Percentiles rank a stretch among this genome's conserved stretches.
Evolutionary conservation across 2,113 vertebrate genomes (phyloP).

Genomic region (Arothron firmamentum): DNA sequence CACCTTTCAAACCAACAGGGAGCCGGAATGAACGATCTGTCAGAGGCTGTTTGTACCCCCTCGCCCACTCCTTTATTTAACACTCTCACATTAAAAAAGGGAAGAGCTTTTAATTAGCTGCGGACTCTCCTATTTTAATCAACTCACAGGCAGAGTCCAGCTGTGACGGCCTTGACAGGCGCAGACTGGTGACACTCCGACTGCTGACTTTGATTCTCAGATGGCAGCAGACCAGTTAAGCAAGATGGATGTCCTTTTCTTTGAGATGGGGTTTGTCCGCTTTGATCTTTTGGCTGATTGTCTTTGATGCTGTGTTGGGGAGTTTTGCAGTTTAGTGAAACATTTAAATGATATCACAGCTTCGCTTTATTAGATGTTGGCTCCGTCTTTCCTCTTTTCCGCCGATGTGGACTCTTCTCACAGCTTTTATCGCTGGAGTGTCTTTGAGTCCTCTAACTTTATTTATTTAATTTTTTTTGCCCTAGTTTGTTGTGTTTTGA

Average conservation of each 20-base stretch:
- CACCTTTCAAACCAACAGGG: constrained; percentile 52
- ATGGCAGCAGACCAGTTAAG: no score
- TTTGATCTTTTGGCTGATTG: no score
- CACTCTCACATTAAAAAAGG: constrained; percentile 66
- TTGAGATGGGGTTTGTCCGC: no score
- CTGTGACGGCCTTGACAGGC: constrained; percentile 74
- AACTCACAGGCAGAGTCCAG: constrained; percentile 74
- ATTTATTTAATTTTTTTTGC: no score
- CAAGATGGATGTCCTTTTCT: no score
- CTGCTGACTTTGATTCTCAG: constrained; percentile 8
- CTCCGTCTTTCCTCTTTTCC: constrained; percentile 15
- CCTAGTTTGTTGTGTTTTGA: no score
- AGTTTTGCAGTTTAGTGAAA: no score
- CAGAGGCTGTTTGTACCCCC: constrained; percentile 73
- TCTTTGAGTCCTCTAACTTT: constrained; percentile 32
- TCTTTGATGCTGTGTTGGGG: no score
- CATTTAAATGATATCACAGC: not conserved
- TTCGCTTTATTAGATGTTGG: constrained; percentile 25
- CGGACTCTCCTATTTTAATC: constrained; percentile 76
- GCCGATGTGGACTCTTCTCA: constrained; percentile 13
- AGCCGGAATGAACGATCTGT: constrained; percentile 72
- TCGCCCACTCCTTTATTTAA: constrained; percentile 71
- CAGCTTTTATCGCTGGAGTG: constrained; percentile 40
- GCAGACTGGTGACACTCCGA: constrained; percentile 65
- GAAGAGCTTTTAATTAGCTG: constrained; percentile 77